phyloP scores from a whole-genome alignment of 1,140 invertebrate species.

The Spodoptera frugiperda region DNA sequence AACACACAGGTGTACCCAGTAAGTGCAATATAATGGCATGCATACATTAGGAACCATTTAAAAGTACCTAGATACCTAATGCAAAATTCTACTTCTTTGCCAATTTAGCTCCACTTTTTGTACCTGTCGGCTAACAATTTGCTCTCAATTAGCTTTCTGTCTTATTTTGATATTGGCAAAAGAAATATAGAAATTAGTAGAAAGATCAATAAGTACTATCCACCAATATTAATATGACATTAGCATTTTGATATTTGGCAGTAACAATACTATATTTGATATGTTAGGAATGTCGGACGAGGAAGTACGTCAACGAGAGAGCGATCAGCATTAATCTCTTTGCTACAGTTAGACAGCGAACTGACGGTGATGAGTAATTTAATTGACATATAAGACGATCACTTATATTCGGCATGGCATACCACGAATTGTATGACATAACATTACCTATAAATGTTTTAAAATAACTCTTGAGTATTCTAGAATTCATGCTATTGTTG shows the following conservation, averaged over 20 bases:
- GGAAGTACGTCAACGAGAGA: conserved; percentile 41
- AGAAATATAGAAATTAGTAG: not conserved
- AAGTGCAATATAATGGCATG: not conserved
- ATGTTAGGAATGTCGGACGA: conserved; percentile 26
- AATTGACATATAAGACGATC: not conserved
- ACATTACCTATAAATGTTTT: not conserved
- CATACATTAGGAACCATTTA: not conserved
- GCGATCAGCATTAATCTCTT: conserved; percentile 9
- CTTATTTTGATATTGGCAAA: not conserved
- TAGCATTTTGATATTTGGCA: conserved; percentile 37
- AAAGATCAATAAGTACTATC: not conserved
- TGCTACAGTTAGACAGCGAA: conserved; percentile 10
- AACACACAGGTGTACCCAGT: not conserved
- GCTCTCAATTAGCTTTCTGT: not conserved
- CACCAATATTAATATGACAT: conserved; percentile 4
- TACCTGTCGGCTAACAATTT: conserved; percentile 1
- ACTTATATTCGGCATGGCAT: not conserved
- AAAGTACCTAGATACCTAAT: not conserved
- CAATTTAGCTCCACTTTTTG: conserved; percentile 3
- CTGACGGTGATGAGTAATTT: not conserved
- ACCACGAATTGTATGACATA: not conserved
- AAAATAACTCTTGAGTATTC: not conserved
- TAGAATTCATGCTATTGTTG: not conserved
- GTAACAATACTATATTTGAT: conserved; percentile 33
- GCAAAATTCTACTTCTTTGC: not conserved